A percentile compares a stretch with the other conserved stretches of the same genome.
Evolutionary conservation across 2,888 invertebrate species (phyloP).

Genomic region (Leptinotarsa rubiginosa): DNA sequence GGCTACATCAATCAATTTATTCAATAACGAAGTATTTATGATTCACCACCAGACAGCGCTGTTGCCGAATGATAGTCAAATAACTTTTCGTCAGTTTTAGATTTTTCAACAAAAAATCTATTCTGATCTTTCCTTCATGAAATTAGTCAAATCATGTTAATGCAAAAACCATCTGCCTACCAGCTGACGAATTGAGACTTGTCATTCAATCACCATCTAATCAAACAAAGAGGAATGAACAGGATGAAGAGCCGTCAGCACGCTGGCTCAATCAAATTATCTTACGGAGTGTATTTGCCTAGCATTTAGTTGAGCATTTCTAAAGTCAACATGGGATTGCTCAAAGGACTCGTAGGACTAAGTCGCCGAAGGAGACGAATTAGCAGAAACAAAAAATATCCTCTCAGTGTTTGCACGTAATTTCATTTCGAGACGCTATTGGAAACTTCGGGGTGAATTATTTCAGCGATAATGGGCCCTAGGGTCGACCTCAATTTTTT

Average conservation of each 20-base stretch:
- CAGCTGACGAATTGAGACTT: slow-evolving; percentile 42
- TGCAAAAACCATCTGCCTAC: background rate
- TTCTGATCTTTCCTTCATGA: too few relatives aligned
- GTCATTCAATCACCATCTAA: slow-evolving; percentile 35
- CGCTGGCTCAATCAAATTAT: slow-evolving; percentile 46
- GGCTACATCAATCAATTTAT: too few relatives aligned
- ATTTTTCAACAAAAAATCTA: too few relatives aligned
- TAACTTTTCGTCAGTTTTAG: too few relatives aligned
- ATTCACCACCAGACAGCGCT: too few relatives aligned
- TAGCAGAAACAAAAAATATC: slow-evolving; percentile 26
- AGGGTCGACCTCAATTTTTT: slow-evolving; percentile 29
- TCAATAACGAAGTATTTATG: too few relatives aligned
- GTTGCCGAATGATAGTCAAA: too few relatives aligned
- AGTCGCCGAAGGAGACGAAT: slow-evolving; percentile 10
- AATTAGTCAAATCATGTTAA: background rate
- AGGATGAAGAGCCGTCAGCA: slow-evolving; percentile 31
- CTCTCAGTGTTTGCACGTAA: slow-evolving; percentile 36
- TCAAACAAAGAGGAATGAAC: slow-evolving; percentile 29
- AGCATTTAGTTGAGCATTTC: slow-evolving; percentile 44
- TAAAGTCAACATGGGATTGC: slow-evolving; percentile 41
- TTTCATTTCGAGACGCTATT: slow-evolving; percentile 27
- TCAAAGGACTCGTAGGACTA: slow-evolving; percentile 16
- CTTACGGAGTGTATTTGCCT: slow-evolving; percentile 44
- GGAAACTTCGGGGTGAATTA: slow-evolving; percentile 30
- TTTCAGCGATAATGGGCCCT: slow-evolving; percentile 33